Evolutionary conservation across 2,113 vertebrate species (phyloP), one percentile per base, ranked within the genome.

Genomic region (Pachypanchax playfairii): DNA sequence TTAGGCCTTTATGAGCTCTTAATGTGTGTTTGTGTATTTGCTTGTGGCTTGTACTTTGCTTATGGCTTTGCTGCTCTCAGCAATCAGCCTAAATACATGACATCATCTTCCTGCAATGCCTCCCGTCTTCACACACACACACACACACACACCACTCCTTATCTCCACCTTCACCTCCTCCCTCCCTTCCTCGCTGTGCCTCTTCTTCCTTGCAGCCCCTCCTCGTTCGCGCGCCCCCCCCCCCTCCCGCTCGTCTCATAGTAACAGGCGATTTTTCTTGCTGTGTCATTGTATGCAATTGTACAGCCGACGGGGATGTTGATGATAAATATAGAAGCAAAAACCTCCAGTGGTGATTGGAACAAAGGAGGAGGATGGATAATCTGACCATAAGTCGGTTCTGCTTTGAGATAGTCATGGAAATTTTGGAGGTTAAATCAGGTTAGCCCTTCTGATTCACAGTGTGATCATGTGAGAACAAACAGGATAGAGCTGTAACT

Each of bases 11-110:
- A n/a, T 69, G 77, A 81, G 81, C 70, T 65, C 72, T 70, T 74
- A 71, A 82, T 78, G 82, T 86, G 58, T 48, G 67, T 44, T 62
- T 70, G 69, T 78, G 85, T 74, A 55, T 82, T 74, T 70, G 73
- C 63, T 66, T 68, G 79, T 75, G 75, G 79, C 60, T 77, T 70
- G 64, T 77, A 49, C 68, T 81, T 79, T 85, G 79, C 84, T 83
- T 82, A 75, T 69, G 74, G 70, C 82, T 81, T 66, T 58, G 24
- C 82, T 67, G 80, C 79, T 79, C 70, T 83, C 70, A 82, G 83
- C 85, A 77, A 77, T 89, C 84, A 80, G 85, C 80, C 75, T 79
- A 80, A 87, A 89, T 70, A 87, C 76, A 87, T 88, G 88, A 90
- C 88, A 88, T 88, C 88, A 89, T 87, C 82, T 83, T 79, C 72